phyloP scores from a whole-genome alignment of 2,797 vertebrate genomes.

The Molossus alvarezi region DNA sequence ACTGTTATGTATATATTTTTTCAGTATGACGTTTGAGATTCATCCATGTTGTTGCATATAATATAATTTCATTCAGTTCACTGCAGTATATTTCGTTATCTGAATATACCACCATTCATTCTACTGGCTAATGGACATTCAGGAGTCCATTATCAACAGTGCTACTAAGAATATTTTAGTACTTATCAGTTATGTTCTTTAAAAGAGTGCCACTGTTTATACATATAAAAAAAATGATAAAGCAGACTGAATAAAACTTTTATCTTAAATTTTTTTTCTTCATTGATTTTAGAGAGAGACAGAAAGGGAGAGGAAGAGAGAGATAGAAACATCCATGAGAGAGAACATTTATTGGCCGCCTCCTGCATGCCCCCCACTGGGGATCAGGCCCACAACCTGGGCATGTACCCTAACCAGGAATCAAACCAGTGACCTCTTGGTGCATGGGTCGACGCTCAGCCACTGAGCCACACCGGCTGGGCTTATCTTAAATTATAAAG shows the following conservation, averaged over 20 bases:
- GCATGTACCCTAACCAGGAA: too few relatives aligned
- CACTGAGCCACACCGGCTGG: too few relatives aligned
- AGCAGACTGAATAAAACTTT: constrained; percentile 31
- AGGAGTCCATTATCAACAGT: constrained; percentile 1
- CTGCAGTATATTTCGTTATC: constrained; percentile 9
- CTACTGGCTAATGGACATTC: not conserved
- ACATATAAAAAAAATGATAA: not conserved
- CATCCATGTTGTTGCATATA: not conserved
- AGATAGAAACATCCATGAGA: too few relatives aligned
- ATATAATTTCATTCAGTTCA: constrained; percentile 12
- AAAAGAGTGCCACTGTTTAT: not conserved
- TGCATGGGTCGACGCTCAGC: too few relatives aligned
- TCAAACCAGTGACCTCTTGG: too few relatives aligned
- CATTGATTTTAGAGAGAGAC: too few relatives aligned
- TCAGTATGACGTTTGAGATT: not conserved
- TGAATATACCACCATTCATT: not conserved
- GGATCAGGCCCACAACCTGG: too few relatives aligned
- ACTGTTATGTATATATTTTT: constrained; percentile 35
- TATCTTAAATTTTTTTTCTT: not conserved
- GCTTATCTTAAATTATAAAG: not conserved
- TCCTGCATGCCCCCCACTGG: too few relatives aligned
- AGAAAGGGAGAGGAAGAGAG: too few relatives aligned
- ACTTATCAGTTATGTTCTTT: constrained; percentile 32
- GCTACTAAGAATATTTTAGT: constrained; percentile 1
- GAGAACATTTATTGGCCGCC: too few relatives aligned